Evolutionary conservation across 2,888 invertebrate genomes (phyloP), one percentile per base, ranked within the genome.

Genomic region (Aleiodes leptofemur): DNA sequence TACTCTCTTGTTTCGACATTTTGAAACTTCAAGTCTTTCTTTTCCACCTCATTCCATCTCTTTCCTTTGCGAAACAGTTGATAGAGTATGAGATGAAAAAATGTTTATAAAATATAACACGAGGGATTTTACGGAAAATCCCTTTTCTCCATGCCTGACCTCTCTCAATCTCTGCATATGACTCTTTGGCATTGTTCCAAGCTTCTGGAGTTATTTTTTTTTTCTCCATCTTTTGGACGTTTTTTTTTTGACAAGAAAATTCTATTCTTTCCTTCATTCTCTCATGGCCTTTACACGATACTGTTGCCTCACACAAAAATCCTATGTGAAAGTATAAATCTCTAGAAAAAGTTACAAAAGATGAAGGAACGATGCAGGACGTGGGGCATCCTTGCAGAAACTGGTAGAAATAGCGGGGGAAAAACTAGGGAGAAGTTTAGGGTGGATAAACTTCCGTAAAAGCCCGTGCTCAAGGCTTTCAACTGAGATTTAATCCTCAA

Each of bases 101-200:
- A 43, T 64, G 48, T 64, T 64, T 64, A 64, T 43, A 48, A 48
- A 61, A 61, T 61, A 16, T 48, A 48, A 59, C 70, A 23, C 43
- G 50, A 59, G 59, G 61, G 57, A 71, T 57, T 23, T 43, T 50
- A 59, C 48, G 6, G 16, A 50, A 61, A 71, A 71, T 71, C 70
- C 72, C 66, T 69, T 38, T 72, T 55, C 59, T 69, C 50, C 31
- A 73, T 55, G 31, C 69, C 43, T 38, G 50, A 51, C 16, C 71
- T 61, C 74, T 59, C 29, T 48, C 72, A 16, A 48, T 73, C 64
- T 72, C 71, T 69, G 56, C 76, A 85, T 85, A 84, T 83, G 85
- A 86, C 78, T 84, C 83, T 13, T 23, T 87, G 87, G 87, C 86
- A 78, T 74, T 74, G 79, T 77, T 86, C 86, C 87, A 87, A 82